phyloP scores from a whole-genome alignment of 2,888 invertebrate species.

The Tanytarsus gracilentus region DNA sequence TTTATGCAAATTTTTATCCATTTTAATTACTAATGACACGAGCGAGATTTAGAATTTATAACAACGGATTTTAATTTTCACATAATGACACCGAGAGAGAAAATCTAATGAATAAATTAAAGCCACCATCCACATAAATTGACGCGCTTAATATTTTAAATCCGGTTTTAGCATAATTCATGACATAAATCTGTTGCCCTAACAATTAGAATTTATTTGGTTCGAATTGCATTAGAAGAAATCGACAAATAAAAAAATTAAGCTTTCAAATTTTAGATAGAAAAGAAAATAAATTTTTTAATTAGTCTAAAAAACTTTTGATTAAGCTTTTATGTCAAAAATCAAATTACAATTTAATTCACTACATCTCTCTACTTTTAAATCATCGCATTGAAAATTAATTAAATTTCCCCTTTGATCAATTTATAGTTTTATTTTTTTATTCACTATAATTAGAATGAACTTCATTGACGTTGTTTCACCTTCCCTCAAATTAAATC shows the following conservation, averaged over 20 bases:
- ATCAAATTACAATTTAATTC: too few relatives aligned
- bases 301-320: too few relatives aligned
- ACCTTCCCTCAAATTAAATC: too few relatives aligned
- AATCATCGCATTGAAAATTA: neutral
- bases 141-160: neutral
- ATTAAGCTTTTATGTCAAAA: too few relatives aligned
- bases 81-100: neutral
- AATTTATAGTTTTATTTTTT: neutral
- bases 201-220: too few relatives aligned
- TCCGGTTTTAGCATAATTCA: neutral
- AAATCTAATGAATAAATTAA: neutral
- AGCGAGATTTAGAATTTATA: conserved; percentile 1
- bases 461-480: neutral
- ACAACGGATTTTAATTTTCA: neutral
- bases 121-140: neutral
- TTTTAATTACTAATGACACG: neutral
- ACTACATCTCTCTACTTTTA: too few relatives aligned
- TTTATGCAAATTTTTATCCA: neutral
- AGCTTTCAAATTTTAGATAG: neutral
- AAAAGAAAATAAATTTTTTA: too few relatives aligned
- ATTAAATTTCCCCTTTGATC: neutral
- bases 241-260: neutral
- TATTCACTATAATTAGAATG: neutral
- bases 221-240: too few relatives aligned
- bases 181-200: too few relatives aligned